Percentiles rank a stretch among this genome's conserved stretches.
phyloP scores from a whole-genome alignment of 2,797 vertebrate genomes.

The Rhabdophis nuchalis region DNA sequence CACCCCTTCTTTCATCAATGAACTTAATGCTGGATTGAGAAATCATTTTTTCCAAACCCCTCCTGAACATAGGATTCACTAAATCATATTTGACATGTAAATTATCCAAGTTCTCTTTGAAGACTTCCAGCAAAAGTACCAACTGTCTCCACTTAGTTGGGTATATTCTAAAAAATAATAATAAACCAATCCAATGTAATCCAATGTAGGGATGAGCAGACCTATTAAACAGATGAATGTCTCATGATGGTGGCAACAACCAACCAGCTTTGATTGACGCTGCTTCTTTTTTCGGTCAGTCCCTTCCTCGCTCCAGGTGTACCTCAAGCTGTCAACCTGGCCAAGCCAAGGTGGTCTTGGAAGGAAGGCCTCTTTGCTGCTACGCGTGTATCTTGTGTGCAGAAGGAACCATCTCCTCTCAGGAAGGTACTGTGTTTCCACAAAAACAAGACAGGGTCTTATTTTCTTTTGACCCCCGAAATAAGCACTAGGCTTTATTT shows the following conservation, averaged over 20 bases:
- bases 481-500: no score
- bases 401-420: background rate
- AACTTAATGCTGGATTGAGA: background rate
- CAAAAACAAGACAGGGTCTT: no score
- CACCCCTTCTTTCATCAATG: background rate
- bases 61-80: no score
- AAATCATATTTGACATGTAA: no score
- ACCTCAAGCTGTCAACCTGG: background rate
- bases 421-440: background rate
- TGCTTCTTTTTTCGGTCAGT: background rate
- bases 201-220: background rate
- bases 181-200: background rate
- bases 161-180: background rate
- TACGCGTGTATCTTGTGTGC: background rate
- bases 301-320: background rate
- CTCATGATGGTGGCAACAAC: background rate
- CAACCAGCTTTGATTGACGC: background rate
- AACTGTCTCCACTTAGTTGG: background rate
- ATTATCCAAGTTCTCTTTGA: no score
- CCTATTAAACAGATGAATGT: background rate
- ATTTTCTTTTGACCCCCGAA: no score
- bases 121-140: background rate
- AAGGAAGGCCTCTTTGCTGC: background rate
- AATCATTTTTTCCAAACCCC: no score
- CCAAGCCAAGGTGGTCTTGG: background rate